A percentile compares a stretch with the other conserved stretches of the same genome.
Conservation (phyloP, 2,797 vertebrate species). For the Geotrypetes seraphini region DNA sequence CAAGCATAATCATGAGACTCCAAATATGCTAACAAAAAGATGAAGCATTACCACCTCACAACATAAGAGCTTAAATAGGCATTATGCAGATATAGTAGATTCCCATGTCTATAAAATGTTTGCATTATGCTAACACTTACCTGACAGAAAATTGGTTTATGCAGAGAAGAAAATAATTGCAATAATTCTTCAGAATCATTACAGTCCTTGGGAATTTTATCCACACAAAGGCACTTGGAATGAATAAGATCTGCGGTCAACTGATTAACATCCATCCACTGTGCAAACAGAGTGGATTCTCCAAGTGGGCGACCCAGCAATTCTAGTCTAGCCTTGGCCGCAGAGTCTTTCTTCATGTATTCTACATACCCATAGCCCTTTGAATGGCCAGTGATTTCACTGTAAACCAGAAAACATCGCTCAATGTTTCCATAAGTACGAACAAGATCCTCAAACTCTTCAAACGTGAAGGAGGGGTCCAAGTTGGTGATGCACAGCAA, state of each 20-base stretch:
- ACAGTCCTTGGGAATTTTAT: slow-evolving; percentile 75
- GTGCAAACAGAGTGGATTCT: slow-evolving; percentile 76
- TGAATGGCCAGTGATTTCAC: slow-evolving; percentile 77
- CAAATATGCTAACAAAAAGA: too few species aligned
- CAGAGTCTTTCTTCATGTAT: slow-evolving; percentile 98
- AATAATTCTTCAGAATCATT: slow-evolving; percentile 73
- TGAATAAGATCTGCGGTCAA: slow-evolving; percentile 84
- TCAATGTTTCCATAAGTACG: slow-evolving; percentile 86
- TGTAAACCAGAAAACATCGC: slow-evolving; percentile 91
- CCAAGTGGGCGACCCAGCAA: slow-evolving; percentile 80
- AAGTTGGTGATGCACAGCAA: slow-evolving; percentile 91
- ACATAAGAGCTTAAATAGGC: too few species aligned
- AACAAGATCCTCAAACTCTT: slow-evolving; percentile 88
- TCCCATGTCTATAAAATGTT: too few species aligned
- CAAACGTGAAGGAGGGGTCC: slow-evolving; percentile 64
- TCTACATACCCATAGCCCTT: slow-evolving; percentile 97
- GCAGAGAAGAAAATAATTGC: slow-evolving; percentile 73
- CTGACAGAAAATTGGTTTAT: slow-evolving; percentile 92
- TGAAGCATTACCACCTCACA: too few species aligned
- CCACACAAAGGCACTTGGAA: slow-evolving; percentile 89
- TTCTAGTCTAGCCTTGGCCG: slow-evolving; percentile 82
- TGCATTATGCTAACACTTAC: too few species aligned
- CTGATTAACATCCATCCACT: slow-evolving; percentile 96
- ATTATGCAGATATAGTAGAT: too few species aligned
- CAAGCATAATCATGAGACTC: too few species aligned